Conservation (phyloP, 1,140 invertebrate genomes). For the Cherax destructor region DNA sequence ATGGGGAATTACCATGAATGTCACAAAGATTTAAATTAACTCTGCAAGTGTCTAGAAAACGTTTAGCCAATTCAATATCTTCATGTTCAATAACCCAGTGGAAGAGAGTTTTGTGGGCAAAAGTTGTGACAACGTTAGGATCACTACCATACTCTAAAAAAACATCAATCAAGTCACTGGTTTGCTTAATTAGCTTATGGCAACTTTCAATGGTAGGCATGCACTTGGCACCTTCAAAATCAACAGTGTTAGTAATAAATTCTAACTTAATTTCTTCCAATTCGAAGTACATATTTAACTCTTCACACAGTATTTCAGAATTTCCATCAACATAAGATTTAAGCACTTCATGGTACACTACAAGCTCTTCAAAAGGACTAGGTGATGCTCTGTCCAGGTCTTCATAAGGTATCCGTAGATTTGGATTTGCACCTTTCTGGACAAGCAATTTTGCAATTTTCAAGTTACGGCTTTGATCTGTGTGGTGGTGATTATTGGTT, state of each 20-base stretch:
- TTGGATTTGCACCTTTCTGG: constrained; percentile 52
- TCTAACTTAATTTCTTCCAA: constrained; percentile 37
- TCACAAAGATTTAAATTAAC: constrained; percentile 56
- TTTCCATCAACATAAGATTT: constrained; percentile 31
- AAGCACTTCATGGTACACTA: constrained; percentile 58
- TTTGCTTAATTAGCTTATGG: constrained; percentile 40
- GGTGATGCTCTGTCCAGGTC: constrained; percentile 44
- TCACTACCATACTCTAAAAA: constrained; percentile 53
- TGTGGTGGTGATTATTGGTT: constrained; percentile 30
- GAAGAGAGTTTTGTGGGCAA: constrained; percentile 59
- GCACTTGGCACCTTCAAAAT: constrained; percentile 31
- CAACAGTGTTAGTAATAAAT: constrained; percentile 48
- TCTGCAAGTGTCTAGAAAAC: constrained; percentile 42
- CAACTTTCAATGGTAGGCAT: constrained; percentile 19
- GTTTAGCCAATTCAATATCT: constrained; percentile 37
- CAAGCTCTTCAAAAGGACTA: constrained; percentile 59
- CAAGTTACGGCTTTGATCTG: constrained; percentile 24
- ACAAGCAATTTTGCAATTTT: constrained; percentile 50
- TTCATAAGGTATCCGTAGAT: constrained; percentile 45
- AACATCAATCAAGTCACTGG: constrained; percentile 44
- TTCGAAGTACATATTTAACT: constrained; percentile 50
- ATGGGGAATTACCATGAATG: constrained; percentile 45
- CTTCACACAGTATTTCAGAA: constrained; percentile 42
- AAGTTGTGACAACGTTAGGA: constrained; percentile 61
- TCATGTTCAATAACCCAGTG: constrained; percentile 63